A percentile compares a stretch with the other conserved stretches of the same genome.
phyloP scores from a whole-genome alignment of 2,888 invertebrate genomes.

The Dorcus parallelipipedus region DNA sequence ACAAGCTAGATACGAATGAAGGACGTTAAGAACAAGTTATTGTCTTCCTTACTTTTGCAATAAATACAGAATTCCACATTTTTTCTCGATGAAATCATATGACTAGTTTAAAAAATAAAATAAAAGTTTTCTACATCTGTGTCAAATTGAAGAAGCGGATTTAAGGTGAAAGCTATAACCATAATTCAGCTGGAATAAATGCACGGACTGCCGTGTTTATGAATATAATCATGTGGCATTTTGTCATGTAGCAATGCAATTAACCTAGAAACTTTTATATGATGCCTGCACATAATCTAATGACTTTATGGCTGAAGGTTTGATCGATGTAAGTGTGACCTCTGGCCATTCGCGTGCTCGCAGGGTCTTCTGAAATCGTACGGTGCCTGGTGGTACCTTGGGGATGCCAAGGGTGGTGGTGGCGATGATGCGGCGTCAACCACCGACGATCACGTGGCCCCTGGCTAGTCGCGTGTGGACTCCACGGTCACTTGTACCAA shows the following conservation, averaged over 20 bases:
- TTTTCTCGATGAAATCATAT: no score
- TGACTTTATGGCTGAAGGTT: slow-evolving; percentile 28
- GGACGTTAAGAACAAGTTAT: no score
- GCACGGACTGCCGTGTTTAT: no score
- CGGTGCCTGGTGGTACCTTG: slow-evolving; percentile 39
- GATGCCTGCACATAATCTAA: slow-evolving; percentile 10
- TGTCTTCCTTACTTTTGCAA: no score
- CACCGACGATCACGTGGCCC: slow-evolving; percentile 42
- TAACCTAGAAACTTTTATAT: slow-evolving; percentile 6
- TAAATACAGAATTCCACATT: no score
- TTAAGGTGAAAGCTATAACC: no score
- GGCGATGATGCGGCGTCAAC: slow-evolving; percentile 26
- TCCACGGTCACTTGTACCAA: slow-evolving; percentile 38
- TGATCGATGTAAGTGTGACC: slow-evolving; percentile 49
- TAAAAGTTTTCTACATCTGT: no score
- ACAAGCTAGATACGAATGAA: no score
- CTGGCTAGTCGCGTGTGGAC: slow-evolving; percentile 47
- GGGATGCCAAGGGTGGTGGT: slow-evolving; percentile 17
- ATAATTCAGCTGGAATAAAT: no score
- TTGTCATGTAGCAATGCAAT: slow-evolving; percentile 4
- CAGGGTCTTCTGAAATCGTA: slow-evolving; percentile 28
- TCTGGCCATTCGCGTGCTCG: slow-evolving; percentile 48
- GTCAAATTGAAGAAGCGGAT: no score
- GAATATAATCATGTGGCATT: slow-evolving; percentile 1
- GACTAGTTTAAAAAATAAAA: no score